phyloP scores from a whole-genome alignment of 2,888 invertebrate genomes.

The Ceratothoa steindachneri region DNA sequence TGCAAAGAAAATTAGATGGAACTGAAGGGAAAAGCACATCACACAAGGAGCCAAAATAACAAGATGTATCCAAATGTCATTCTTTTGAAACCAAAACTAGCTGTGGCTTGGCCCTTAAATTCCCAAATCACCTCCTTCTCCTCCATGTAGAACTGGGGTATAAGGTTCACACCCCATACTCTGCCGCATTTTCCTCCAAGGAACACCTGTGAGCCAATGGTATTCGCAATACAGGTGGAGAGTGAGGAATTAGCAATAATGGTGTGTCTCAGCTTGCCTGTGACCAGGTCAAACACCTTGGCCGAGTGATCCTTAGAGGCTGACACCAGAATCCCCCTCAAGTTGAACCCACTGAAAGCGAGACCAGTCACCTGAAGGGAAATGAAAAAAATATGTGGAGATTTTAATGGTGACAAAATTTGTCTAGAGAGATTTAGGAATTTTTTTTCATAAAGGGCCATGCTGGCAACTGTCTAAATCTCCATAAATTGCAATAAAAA shows the following conservation, averaged over 20 bases:
- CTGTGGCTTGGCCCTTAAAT: background rate
- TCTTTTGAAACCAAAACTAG: background rate
- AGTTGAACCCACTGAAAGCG: conserved; percentile 20
- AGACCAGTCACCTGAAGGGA: conserved; percentile 30
- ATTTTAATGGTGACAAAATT: no score
- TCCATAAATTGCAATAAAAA: no score
- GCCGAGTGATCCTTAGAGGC: conserved; percentile 37
- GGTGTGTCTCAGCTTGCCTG: conserved; percentile 11
- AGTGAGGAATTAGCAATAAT: background rate
- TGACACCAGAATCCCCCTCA: conserved; percentile 27
- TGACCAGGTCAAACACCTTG: conserved; percentile 35
- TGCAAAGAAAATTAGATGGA: no score
- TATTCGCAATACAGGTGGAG: background rate
- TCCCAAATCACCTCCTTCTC: background rate
- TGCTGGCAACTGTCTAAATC: no score
- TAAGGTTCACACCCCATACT: conserved; percentile 19
- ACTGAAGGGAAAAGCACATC: no score
- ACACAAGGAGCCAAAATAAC: no score
- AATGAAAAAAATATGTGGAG: no score
- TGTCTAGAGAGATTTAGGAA: no score
- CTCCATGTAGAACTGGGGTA: conserved; percentile 18
- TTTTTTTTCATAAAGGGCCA: no score
- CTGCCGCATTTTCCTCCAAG: conserved; percentile 24
- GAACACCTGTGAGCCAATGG: conserved; percentile 31
- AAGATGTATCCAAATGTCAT: background rate